Evolutionary conservation across 2,797 vertebrate species (phyloP), one percentile per base, ranked within the genome.

Genomic region (Euthynnus affinis): DNA sequence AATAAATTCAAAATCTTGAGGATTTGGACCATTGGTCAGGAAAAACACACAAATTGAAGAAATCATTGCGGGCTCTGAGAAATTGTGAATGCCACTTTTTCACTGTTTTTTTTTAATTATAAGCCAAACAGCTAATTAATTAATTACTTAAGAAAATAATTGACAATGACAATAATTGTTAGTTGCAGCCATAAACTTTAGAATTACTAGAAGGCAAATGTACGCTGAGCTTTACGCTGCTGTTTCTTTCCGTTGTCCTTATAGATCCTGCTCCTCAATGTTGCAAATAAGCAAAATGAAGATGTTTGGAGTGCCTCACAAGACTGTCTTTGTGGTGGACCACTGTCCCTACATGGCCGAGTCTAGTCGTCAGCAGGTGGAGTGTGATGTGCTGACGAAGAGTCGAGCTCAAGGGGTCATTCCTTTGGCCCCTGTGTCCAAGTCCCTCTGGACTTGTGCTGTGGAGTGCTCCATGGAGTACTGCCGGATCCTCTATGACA

Each of bases 381-480:
- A 99, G 82, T 99, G 98, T 17, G 98, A 99, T 64, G 97, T 99
- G 94, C 86, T 99, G 87, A 97, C 97, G n/a, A 99, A 99, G 93
- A 99, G 96, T 48, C 95, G 98, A 37, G 95, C 95, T 13, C 98
- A 99, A 83, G 98, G 97, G 17, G 96, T 99, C 74, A 99, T 99
- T 84, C 98, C 98, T 40, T 82, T 99, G 81, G 98, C 98, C 7
- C 98, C 98, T 0, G 97, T 99, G 81, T 98, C 98, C 71, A 99
- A 99, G 81, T 99, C 98, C 1, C 90, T 99, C n/a, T 99, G 98
- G 98, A 99, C 98, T 0, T 99, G 98, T 52, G 98, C 97, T 0
- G 96, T 99, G 79, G 98, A 99, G 75, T 99, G 98, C 49, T 98
- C 98, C 23, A 98, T 99, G 98, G 98, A 99, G 81, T 99, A 99